Base-by-base conservation (phyloP, 2,888 invertebrate species). In the Pyrrhosoma nymphula region DNA sequence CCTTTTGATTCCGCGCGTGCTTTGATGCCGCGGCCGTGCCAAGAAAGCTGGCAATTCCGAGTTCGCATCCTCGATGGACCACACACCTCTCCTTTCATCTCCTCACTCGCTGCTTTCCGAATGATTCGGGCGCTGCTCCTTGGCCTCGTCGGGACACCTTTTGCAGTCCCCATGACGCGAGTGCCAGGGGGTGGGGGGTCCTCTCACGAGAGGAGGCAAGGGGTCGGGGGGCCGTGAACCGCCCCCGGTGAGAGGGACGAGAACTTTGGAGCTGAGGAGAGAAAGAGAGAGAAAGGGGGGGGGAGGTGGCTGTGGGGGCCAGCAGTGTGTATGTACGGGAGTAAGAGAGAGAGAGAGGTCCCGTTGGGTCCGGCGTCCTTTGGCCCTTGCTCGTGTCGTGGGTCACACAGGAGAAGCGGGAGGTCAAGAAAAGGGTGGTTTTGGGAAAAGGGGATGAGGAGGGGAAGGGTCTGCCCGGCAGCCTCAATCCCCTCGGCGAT, bases 381-480 rank as follows among this genome's bases (percentile, higher is more conserved):
- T 69, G 69, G 69, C 69, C 69, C 82, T 91, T 56, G 30, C 23
- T 56, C 90, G 60, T 35, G 56, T 60, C 90, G 35, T 91, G 56
- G 60, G 56, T 60, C 60, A 91, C 60, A 56, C 60, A 30, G 35
- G 35, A 60, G 56, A 35, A 91, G 35, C 60, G 60, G 60, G 23
- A 60, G 90, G 90, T 35, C 82, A 91, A 56, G 35, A 23, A 56
- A 55, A 30, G 90, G 95, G 69, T 69, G 95, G 95, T 60, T 60
- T 60, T 0, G 60, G 95, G 96, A 55, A 55, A 20, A 26, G 47
- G n/a, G 55, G 10, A 23, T 96, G 95, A 90, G 90, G 56, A 96
- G 95, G 95, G 95, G 95, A 63, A 60, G 39, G 60, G 8, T 20
- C 18, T 2, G 60, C 60, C 56, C 35, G 60, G 14, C 30, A 47